Evolutionary conservation across 2,797 vertebrate genomes (phyloP), one percentile per base, ranked within the genome.

Genomic region (Pseudomugil tenellus): DNA sequence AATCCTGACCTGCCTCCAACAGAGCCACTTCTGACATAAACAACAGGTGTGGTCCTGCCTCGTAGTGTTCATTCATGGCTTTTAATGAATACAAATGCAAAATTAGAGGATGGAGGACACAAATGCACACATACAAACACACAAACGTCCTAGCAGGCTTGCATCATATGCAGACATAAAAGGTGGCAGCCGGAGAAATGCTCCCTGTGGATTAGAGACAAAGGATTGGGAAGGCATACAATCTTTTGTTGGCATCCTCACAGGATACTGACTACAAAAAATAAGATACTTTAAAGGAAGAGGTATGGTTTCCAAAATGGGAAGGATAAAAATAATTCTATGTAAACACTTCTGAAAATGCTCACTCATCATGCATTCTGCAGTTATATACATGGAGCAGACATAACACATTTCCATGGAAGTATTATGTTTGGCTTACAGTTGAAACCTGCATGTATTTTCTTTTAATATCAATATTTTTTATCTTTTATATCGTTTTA

Each of bases 71-170:
- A 65, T 52, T 28, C 65, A 9, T 14, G 29, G 53, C 49, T 67
- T 61, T 79, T 86, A 83, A 89, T 83, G 80, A 91, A 86, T 83
- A 89, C 72, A 87, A 84, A 87, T 83, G 70, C 67, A 46, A 58
- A 82, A 81, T 87, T 84, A 85, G 63, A 71, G 57, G 31, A 73
- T 21, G 55, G 48, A 76, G 32, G 26, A 31, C 6, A 2, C 52
- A 35, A 32, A 65, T 35, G 12, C 12, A 28, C 31, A 34, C 23
- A 28, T 35, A 28, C 62, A 68, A 43, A 59, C 74, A 58, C 25
- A 53, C 43, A 21, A 28, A 67, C 13, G 32, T 41, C 12, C n/a
- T n/a, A n/a, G n/a, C n/a, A n/a, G n/a, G n/a, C n/a, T n/a, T n/a
- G 43, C 13, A 53, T 9, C 63, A 77, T 56, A 76, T 66, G 61